Evolutionary conservation across 2,113 vertebrate species (phyloP), one percentile per base, ranked within the genome.

Genomic region (Saguinus midas): DNA sequence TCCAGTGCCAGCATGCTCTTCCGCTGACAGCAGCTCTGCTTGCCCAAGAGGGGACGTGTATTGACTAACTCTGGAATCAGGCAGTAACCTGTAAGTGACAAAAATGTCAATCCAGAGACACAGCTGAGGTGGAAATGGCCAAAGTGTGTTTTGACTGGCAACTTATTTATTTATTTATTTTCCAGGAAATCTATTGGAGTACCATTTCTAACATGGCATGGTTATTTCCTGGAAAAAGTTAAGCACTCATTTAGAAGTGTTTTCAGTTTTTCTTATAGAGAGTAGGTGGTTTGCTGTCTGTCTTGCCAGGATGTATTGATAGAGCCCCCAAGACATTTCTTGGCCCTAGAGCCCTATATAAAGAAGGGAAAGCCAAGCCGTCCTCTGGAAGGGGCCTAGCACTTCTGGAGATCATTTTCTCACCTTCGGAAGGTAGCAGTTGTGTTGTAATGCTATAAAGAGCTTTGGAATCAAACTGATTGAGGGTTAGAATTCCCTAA

Each of bases 121-220:
- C 94, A 94, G 79, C 96, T 96, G 88, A 90, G 95, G 92, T 98
- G 89, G 97, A 98, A 98, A 98, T 96, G 96, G 97, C 95, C 98
- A 97, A 90, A 95, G 89, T 96, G 88, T 98, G 88, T 98, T 98
- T 98, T 98, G 97, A 98, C 97, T 98, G 96, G 95, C 97, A 96
- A 5, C 66, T 82, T 82, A 48, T 32, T 66, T 78, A 68, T 78
- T 68, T 81, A 58, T 37, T 72, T 80, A 75, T 78, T 94, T 98
- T 98, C 98, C 98, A 98, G 98, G 97, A 98, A 98, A 98, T 97
- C 97, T 98, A 93, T 97, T 97, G 97, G 97, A 97, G 93, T 98
- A 98, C 95, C 81, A 80, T 96, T 98, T 94, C 98, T 98, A 98
- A 98, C 98, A 98, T 93, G 97, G 96, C 91, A 98, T 96, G 91